A percentile compares a stretch with the other conserved stretches of the same genome.
Evolutionary conservation across 2,797 vertebrate species (phyloP).

Genomic region (Denticeps clupeoides): DNA sequence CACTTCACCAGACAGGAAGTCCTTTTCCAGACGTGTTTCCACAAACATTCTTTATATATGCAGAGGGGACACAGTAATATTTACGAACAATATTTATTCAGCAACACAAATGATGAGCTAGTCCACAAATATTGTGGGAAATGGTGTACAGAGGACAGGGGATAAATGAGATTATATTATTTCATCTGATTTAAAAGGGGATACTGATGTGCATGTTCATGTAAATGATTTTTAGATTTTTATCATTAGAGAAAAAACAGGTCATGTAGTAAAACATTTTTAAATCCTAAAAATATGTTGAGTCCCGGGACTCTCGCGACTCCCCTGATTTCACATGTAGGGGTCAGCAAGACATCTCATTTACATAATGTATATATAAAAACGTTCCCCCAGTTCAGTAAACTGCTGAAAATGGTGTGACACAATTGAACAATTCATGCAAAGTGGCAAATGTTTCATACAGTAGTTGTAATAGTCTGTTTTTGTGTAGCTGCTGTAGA

Average conservation of each 20-base stretch:
- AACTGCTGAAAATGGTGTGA: conserved; percentile 64
- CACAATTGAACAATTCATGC: conserved; percentile 64
- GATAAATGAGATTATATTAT: conserved; percentile 30
- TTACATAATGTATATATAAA: conserved; percentile 45
- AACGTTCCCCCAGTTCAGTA: conserved; percentile 31
- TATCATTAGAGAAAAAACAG: conserved; percentile 25
- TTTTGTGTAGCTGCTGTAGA: conserved; percentile 35
- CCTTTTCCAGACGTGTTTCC: too few relatives aligned
- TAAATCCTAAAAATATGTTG: too few relatives aligned
- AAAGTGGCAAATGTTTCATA: conserved; percentile 65
- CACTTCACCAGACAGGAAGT: too few relatives aligned
- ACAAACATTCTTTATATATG: too few relatives aligned
- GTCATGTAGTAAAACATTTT: conserved; percentile 31
- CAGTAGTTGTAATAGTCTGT: conserved; percentile 55
- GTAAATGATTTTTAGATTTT: conserved; percentile 24
- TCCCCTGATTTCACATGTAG: too few relatives aligned
- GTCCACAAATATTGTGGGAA: conserved; percentile 86
- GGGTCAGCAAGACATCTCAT: conserved; percentile 24
- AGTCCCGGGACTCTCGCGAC: too few relatives aligned
- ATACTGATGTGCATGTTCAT: conserved; percentile 24
- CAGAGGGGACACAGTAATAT: too few relatives aligned
- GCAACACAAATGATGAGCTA: conserved; percentile 81
- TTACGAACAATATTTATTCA: conserved; percentile 80
- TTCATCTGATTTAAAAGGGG: conserved; percentile 28
- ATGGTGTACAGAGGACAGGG: conserved; percentile 54